A percentile compares a stretch with the other conserved stretches of the same genome.
Evolutionary conservation across 2,888 invertebrate genomes (phyloP).

Genomic region (Hydriomena furcata): DNA sequence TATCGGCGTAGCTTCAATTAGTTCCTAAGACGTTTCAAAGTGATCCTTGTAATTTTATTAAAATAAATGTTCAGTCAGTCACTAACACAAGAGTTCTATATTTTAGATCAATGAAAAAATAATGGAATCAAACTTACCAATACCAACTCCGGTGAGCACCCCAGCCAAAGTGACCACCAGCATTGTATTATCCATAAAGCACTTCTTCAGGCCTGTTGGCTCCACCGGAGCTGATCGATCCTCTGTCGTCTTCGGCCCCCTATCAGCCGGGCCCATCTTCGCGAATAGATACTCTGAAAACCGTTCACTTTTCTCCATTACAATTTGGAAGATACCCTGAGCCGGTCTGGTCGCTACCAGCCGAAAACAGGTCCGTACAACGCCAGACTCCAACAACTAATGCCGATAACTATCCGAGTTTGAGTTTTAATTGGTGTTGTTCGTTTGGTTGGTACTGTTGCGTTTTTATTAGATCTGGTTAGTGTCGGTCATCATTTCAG

Average conservation of each 20-base stretch:
- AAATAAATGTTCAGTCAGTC: too few relatives aligned
- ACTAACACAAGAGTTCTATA: too few relatives aligned
- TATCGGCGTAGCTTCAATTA: too few relatives aligned
- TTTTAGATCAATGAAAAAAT: not conserved
- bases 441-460: slow-evolving; percentile 9
- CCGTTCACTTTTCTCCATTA: slow-evolving; percentile 86
- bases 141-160: slow-evolving; percentile 88
- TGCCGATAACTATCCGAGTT: not conserved
- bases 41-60: too few relatives aligned
- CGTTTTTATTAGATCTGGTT: slow-evolving; percentile 10
- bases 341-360: slow-evolving; percentile 43
- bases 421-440: slow-evolving; percentile 13
- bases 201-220: slow-evolving; percentile 86
- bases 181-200: slow-evolving; percentile 90
- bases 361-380: slow-evolving; percentile 13
- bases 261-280: slow-evolving; percentile 88
- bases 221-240: slow-evolving; percentile 86
- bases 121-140: slow-evolving; percentile 82
- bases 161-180: slow-evolving; percentile 91
- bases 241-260: slow-evolving; percentile 85
- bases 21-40: too few relatives aligned
- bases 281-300: slow-evolving; percentile 92
- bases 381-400: slow-evolving; percentile 4
- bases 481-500: slow-evolving; percentile 8
- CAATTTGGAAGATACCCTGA: slow-evolving; percentile 54